Conservation (phyloP, 2,113 vertebrate genomes). For the Chlorodrepanis virens region DNA sequence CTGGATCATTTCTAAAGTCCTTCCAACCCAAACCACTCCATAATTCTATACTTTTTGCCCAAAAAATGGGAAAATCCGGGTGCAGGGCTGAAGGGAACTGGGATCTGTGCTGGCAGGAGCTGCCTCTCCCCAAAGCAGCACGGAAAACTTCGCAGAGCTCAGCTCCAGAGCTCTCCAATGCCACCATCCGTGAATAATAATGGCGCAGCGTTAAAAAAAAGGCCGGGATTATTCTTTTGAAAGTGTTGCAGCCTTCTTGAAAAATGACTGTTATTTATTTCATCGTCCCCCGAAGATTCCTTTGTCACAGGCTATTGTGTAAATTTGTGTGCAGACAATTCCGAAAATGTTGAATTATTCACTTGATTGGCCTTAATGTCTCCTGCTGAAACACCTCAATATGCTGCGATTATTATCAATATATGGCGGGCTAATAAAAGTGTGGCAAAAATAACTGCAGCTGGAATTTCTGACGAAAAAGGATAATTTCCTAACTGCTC, state of each 20-base stretch:
- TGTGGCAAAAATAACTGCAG: constrained; percentile 18
- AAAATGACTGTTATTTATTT: constrained; percentile 70
- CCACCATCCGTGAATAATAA: neutral
- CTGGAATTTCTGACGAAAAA: neutral
- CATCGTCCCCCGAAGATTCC: constrained; percentile 57
- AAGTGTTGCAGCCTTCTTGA: constrained; percentile 43
- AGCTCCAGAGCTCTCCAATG: neutral
- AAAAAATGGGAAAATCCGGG: neutral
- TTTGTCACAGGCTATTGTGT: constrained; percentile 71
- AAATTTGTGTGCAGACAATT: constrained; percentile 67
- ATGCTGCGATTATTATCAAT: constrained; percentile 38
- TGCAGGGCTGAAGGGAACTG: neutral
- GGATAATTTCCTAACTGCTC: neutral
- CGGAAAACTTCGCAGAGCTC: neutral
- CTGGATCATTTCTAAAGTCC: neutral
- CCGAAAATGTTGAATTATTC: constrained; percentile 67
- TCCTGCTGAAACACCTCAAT: constrained; percentile 47
- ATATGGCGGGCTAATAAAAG: constrained; percentile 29
- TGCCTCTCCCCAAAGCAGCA: neutral
- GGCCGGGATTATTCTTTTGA: constrained; percentile 31
- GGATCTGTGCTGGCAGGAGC: neutral
- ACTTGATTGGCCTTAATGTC: constrained; percentile 61
- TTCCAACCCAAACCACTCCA: neutral
- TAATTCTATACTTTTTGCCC: neutral
- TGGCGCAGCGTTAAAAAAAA: neutral